phyloP scores from a whole-genome alignment of 2,797 vertebrate species.

The Pyrrhura leucotis region DNA sequence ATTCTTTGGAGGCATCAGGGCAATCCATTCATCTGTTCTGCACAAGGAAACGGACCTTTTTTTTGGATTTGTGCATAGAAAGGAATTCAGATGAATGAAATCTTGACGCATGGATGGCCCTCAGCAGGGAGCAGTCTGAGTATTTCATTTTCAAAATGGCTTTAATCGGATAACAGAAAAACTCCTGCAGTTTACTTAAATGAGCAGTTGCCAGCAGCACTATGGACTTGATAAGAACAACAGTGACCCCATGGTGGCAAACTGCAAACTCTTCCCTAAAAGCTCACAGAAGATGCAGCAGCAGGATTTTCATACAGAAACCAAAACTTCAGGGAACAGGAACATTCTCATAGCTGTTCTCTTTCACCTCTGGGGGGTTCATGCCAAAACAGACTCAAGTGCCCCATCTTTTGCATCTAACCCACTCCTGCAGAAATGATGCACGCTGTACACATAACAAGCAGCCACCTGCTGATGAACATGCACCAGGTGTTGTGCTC shows the following conservation, averaged over 20 bases:
- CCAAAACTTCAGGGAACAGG: neutral
- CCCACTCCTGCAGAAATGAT: neutral
- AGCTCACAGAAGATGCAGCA: neutral
- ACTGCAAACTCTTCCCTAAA: neutral
- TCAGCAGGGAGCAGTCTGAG: neutral
- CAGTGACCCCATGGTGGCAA: neutral
- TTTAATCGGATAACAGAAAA: slow-evolving; percentile 1
- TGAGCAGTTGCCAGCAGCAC: neutral
- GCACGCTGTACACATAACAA: neutral
- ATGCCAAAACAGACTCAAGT: neutral
- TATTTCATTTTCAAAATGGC: neutral
- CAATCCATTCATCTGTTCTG: neutral
- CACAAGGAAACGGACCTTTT: neutral
- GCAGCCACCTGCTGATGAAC: neutral
- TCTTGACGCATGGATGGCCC: neutral
- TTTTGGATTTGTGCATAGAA: neutral
- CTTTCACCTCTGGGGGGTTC: neutral
- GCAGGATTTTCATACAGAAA: neutral
- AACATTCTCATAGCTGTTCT: neutral
- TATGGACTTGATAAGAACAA: neutral
- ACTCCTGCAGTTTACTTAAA: neutral
- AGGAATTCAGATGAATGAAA: neutral
- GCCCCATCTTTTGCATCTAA: neutral
- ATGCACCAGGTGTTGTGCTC: neutral
- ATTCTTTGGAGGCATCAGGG: neutral